Conservation (phyloP, 2,113 vertebrate species). For the Paradoxurus hermaphroditus region DNA sequence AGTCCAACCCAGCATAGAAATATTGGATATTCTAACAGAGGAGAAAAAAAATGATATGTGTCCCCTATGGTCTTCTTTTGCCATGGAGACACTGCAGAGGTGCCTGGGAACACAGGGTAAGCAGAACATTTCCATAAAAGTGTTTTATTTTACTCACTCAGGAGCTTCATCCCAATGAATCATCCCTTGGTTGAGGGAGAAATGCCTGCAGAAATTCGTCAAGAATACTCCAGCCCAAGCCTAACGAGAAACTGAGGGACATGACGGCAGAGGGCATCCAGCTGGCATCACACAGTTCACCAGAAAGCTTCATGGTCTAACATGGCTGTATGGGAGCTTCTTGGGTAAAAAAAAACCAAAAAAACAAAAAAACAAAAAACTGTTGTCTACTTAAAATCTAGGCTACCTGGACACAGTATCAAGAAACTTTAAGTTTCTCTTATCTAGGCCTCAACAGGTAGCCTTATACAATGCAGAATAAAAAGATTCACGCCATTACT, state of each 20-base stretch:
- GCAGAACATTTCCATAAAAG: not conserved
- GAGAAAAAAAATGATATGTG: not conserved
- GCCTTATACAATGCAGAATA: not conserved
- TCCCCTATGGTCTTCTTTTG: not conserved
- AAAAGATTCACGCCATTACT: not conserved
- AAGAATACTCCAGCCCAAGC: not conserved
- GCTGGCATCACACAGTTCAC: not conserved
- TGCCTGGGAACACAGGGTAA: not conserved
- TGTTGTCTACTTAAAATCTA: not conserved
- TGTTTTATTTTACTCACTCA: slow-evolving; percentile 28
- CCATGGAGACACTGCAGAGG: not conserved
- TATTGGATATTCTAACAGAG: not conserved
- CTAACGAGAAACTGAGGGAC: not conserved
- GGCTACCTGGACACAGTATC: not conserved
- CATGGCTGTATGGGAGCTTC: not conserved
- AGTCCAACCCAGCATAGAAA: not conserved
- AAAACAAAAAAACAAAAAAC: too few relatives aligned
- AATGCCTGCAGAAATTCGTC: not conserved
- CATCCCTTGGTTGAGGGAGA: not conserved
- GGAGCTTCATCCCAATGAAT: slow-evolving; percentile 26
- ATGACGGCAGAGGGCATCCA: not conserved
- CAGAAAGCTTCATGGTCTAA: not conserved
- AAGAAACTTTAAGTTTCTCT: not conserved
- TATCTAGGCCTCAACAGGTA: not conserved
- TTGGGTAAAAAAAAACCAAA: not conserved